These are phyloP conservation scores for Pipistrellus nathusii DNA, from an alignment of 2,797 vertebrate genomes.

Conservation along the genomic window DNA sequence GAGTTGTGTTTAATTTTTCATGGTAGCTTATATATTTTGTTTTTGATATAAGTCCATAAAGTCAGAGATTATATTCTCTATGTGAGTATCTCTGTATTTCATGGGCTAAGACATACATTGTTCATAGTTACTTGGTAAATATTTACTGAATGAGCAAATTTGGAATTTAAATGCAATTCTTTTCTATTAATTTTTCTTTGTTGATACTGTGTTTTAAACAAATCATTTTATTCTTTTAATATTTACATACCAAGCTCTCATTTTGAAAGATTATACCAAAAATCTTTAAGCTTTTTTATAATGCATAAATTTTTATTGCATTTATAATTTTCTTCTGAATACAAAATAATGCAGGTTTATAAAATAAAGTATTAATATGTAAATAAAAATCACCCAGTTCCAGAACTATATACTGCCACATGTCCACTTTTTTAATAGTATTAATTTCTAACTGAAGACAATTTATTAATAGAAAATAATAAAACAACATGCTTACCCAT, in stretches of 20 bases:
- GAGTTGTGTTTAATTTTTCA: background rate
- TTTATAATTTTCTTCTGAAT: conserved; percentile 10
- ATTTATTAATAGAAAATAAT: background rate
- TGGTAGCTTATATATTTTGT: background rate
- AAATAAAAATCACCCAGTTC: background rate
- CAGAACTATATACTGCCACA: background rate
- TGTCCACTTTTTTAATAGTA: background rate
- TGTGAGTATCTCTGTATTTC: background rate
- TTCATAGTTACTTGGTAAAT: background rate
- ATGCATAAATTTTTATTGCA: background rate
- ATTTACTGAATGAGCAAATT: background rate
- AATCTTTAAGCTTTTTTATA: background rate
- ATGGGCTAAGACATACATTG: background rate
- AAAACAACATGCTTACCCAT: background rate
- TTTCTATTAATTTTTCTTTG: background rate
- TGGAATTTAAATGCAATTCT: conserved; percentile 35
- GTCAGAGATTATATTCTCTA: background rate
- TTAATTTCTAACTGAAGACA: background rate
- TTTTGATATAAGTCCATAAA: background rate
- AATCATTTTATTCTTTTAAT: conserved; percentile 2
- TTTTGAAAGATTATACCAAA: conserved; percentile 27
- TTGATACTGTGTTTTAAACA: background rate
- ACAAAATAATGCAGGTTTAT: background rate
- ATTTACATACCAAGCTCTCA: conserved; percentile 1
- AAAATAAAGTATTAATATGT: background rate